Conservation (phyloP, 2,797 vertebrate genomes). For the Allenopithecus nigroviridis region DNA sequence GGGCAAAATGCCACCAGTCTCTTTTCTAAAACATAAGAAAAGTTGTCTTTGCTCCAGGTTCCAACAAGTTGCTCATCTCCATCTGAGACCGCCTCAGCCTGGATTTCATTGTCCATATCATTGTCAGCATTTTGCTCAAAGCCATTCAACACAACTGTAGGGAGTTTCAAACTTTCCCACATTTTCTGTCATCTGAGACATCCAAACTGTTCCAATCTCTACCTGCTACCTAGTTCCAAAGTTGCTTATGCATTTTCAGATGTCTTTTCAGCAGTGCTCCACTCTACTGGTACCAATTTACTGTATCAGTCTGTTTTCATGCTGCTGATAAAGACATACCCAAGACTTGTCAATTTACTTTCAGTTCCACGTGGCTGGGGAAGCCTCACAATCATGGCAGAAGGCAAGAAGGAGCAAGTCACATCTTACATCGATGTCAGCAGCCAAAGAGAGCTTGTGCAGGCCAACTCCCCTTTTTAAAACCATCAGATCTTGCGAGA, state of each 20-base stretch:
- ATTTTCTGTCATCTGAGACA: neutral
- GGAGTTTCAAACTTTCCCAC: neutral
- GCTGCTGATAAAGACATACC: neutral
- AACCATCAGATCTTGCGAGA: neutral
- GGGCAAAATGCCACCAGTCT: neutral
- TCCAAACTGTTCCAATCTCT: neutral
- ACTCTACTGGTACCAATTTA: neutral
- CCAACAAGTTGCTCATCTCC: neutral
- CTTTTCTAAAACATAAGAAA: neutral
- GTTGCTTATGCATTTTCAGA: neutral
- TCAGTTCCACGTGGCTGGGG: neutral
- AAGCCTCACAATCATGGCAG: neutral
- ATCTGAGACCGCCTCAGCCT: neutral
- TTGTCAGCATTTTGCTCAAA: neutral
- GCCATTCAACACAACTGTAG: neutral
- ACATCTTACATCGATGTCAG: neutral
- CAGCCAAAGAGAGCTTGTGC: neutral
- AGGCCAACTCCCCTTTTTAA: neutral
- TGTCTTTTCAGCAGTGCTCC: neutral
- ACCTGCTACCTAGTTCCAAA: neutral
- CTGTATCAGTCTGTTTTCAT: neutral
- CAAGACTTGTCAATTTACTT: neutral
- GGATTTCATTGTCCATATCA: neutral
- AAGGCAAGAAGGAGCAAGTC: neutral
- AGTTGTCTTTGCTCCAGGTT: neutral